Conservation (phyloP, 2,888 invertebrate genomes). For the Pseudoips prasinana region DNA sequence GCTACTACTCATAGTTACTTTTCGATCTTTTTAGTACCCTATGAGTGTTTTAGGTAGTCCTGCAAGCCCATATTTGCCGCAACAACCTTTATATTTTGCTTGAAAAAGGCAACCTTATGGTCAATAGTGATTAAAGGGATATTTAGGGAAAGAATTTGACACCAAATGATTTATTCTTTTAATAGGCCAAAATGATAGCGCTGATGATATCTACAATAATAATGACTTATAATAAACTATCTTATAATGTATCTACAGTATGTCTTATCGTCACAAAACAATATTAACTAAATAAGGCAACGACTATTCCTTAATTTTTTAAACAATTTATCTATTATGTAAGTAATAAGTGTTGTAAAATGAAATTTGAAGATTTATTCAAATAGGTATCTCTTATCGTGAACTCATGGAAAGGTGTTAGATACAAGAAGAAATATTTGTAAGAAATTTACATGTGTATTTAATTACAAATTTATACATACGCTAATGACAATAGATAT, state of each 20-base stretch:
- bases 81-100: too few species aligned
- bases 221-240: conserved; percentile 73
- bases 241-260: conserved; percentile 73
- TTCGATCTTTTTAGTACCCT: too few species aligned
- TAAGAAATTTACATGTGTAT: conserved; percentile 45
- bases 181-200: conserved; percentile 80
- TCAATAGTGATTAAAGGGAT: too few species aligned
- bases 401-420: conserved; percentile 62
- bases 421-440: conserved; percentile 29
- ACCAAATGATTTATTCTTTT: conserved; percentile 80
- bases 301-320: conserved; percentile 74
- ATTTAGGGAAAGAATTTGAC: conserved; percentile 59
- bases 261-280: conserved; percentile 79
- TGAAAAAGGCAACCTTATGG: too few species aligned
- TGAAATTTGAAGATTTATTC: conserved; percentile 40
- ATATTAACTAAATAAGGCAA: conserved; percentile 81
- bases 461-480: conserved; percentile 36
- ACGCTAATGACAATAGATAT: conserved; percentile 31
- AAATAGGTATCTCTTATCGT: conserved; percentile 51
- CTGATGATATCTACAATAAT: conserved; percentile 77
- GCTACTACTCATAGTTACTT: too few species aligned
- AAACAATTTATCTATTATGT: conserved; percentile 60
- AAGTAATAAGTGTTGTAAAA: conserved; percentile 52
- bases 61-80: too few species aligned
- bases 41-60: too few species aligned